A percentile compares a stretch with the other conserved stretches of the same genome.
Conservation (phyloP, 2,113 vertebrate genomes). For the Pithys albifrons region DNA sequence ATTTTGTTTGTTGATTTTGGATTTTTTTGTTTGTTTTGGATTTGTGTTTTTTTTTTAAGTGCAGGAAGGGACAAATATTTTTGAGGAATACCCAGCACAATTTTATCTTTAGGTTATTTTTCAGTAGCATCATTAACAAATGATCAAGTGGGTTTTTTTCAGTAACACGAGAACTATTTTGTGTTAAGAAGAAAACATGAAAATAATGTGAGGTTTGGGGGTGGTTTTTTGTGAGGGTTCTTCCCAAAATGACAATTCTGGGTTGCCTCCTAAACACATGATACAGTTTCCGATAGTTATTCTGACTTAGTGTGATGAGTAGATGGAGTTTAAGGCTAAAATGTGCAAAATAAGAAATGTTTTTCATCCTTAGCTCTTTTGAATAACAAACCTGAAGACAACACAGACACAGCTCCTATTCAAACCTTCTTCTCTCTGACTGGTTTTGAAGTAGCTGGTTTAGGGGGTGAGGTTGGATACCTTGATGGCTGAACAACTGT, state of each 20-base stretch:
- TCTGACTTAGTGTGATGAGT: not conserved
- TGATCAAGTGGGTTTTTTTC: not conserved
- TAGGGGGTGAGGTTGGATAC: not conserved
- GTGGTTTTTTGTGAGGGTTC: not conserved
- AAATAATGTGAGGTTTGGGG: rapidly evolving
- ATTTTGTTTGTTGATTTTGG: too few species aligned
- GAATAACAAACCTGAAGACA: not conserved
- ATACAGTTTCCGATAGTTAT: not conserved
- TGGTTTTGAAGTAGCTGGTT: not conserved
- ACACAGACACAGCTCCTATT: not conserved
- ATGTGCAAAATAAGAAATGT: not conserved
- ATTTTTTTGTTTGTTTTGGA: not conserved
- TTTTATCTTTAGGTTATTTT: not conserved
- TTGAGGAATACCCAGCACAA: not conserved
- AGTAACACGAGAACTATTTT: not conserved
- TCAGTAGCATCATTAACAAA: not conserved
- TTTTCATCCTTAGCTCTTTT: not conserved
- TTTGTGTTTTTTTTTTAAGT: not conserved
- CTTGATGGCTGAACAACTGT: not conserved
- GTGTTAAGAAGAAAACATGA: not conserved
- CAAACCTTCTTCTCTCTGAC: not conserved
- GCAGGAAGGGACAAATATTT: not conserved
- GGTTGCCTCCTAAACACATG: not conserved
- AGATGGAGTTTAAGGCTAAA: not conserved
- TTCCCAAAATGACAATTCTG: not conserved